Percentiles rank a stretch among this genome's conserved stretches.
These are phyloP conservation scores for Gryllus longicercus DNA, from an alignment of 2,888 invertebrate genomes.

Conservation along the genomic window DNA sequence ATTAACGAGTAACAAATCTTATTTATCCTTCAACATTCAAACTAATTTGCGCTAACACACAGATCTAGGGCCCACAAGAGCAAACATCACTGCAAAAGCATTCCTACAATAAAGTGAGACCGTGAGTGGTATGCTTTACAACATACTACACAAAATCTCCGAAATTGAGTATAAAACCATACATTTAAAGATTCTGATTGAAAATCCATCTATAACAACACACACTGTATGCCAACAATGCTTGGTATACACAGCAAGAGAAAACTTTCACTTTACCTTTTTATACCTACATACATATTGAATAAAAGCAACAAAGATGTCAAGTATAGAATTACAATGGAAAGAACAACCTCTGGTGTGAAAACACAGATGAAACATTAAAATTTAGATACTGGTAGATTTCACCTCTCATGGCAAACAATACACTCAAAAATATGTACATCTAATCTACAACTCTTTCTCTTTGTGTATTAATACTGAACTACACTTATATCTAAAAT, in stretches of 20 bases:
- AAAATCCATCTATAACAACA: not conserved
- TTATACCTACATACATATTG: not conserved
- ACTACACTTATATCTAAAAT: constrained; percentile 1
- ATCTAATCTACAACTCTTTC: constrained; percentile 5
- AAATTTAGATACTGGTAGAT: constrained; percentile 9
- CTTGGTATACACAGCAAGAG: not conserved
- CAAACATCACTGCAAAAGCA: constrained; percentile 10
- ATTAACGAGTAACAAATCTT: constrained; percentile 19
- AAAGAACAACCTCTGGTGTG: constrained; percentile 9
- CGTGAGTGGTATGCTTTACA: not conserved
- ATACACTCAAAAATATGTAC: constrained; percentile 17
- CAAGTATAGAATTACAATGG: constrained; percentile 9
- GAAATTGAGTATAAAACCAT: not conserved
- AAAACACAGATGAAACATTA: constrained; percentile 11
- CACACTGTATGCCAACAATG: constrained; percentile 17
- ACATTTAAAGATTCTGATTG: not conserved
- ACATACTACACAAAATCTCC: constrained; percentile 3
- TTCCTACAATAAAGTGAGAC: not conserved
- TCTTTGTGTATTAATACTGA: constrained; percentile 1
- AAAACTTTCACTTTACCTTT: not conserved
- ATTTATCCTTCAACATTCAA: constrained; percentile 20
- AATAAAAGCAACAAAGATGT: not conserved
- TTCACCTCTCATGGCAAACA: constrained; percentile 5
- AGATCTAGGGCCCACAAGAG: constrained; percentile 11
- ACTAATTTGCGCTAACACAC: constrained; percentile 1